Percentiles rank a stretch among this genome's conserved stretches.
Conservation (phyloP, 2,888 invertebrate genomes). For the Caradrina clavipalpis region DNA sequence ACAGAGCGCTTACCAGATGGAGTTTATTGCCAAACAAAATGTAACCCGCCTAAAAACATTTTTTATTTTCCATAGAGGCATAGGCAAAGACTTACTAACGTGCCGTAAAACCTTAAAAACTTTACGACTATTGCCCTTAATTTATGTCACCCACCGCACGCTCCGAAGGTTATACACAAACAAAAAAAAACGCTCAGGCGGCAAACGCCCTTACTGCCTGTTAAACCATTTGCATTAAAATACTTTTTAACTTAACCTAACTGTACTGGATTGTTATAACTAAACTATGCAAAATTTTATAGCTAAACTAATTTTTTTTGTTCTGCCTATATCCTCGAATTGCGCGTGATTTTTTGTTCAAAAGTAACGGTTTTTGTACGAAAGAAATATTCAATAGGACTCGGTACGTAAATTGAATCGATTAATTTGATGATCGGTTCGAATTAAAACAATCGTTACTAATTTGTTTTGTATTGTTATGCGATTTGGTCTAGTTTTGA, state of each 20-base stretch:
- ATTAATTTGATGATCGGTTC: slow-evolving; percentile 30
- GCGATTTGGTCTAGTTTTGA: slow-evolving; percentile 16
- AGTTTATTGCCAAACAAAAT: not conserved
- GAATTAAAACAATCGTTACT: slow-evolving; percentile 45
- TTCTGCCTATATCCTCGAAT: slow-evolving; percentile 40
- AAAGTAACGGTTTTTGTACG: slow-evolving; percentile 41
- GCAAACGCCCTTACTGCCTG: slow-evolving; percentile 42
- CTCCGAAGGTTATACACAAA: slow-evolving; percentile 18
- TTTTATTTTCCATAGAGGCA: not conserved
- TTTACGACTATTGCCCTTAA: slow-evolving; percentile 29
- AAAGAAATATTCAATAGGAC: slow-evolving; percentile 17
- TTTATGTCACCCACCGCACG: slow-evolving; percentile 28
- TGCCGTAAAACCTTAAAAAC: slow-evolving; percentile 19
- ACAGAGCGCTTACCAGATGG: not conserved
- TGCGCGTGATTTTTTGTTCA: slow-evolving; percentile 31
- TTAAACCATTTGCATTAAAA: slow-evolving; percentile 50
- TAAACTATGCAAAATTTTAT: slow-evolving; percentile 65
- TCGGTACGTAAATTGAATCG: slow-evolving; percentile 41
- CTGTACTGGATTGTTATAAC: slow-evolving; percentile 66
- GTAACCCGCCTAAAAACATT: not conserved
- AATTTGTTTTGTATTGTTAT: slow-evolving; percentile 27
- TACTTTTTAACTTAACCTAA: slow-evolving; percentile 60
- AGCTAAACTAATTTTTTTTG: slow-evolving; percentile 43
- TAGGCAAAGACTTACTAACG: slow-evolving; percentile 8
- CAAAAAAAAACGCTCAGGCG: slow-evolving; percentile 25